A percentile compares a stretch with the other conserved stretches of the same genome.
Conservation (phyloP, 1,140 invertebrate species). For the Dreissena polymorpha region DNA sequence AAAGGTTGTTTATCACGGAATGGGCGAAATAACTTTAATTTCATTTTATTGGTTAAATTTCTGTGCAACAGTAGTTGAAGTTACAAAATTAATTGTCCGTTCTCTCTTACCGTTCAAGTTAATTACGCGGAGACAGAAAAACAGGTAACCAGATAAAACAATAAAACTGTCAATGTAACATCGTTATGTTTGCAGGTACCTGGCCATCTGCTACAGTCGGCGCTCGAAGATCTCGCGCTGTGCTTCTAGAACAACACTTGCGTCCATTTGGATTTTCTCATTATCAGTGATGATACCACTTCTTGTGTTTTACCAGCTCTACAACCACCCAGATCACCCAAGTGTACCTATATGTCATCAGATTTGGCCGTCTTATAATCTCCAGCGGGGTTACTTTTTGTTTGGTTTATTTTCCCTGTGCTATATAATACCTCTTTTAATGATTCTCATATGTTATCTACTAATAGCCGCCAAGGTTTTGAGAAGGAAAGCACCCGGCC, state of each 20-base stretch:
- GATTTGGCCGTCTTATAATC: constrained; percentile 80
- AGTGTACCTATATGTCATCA: constrained; percentile 63
- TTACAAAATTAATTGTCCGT: no score
- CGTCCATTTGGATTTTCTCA: constrained; percentile 94
- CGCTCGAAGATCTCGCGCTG: constrained; percentile 94
- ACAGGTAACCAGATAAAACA: no score
- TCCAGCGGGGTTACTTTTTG: constrained; percentile 92
- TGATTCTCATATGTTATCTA: constrained; percentile 95
- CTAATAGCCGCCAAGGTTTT: constrained; percentile 95
- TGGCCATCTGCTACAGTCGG: constrained; percentile 96
- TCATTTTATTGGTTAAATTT: no score
- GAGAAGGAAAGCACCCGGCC: constrained; percentile 89
- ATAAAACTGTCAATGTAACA: constrained; percentile 55
- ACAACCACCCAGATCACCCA: constrained; percentile 32
- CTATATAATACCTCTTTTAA: constrained; percentile 93
- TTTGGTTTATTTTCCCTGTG: constrained; percentile 93
- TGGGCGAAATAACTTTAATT: no score
- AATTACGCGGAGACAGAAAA: no score
- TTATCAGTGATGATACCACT: constrained; percentile 92
- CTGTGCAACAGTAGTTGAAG: no score
- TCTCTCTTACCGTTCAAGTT: no score
- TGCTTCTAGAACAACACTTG: constrained; percentile 91
- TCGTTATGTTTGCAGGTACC: constrained; percentile 85
- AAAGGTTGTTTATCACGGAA: no score
- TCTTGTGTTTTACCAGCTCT: constrained; percentile 90